These are phyloP conservation scores for Falco novaeseelandiae DNA, from an alignment of 2,797 vertebrate genomes.

Conservation along the genomic window DNA sequence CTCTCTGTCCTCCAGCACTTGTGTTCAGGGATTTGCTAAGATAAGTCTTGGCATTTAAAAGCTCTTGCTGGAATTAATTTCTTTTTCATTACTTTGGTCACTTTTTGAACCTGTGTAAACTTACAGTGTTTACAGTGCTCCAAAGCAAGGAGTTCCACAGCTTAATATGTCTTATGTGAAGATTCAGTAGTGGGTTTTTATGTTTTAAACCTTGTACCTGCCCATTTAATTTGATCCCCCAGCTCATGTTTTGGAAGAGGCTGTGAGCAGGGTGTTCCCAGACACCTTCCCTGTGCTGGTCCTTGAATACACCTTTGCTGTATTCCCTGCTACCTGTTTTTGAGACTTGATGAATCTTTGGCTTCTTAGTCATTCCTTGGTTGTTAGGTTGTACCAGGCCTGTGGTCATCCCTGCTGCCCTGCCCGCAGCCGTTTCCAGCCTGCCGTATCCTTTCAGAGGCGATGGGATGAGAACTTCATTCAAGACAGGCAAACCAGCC, in stretches of 20 bases:
- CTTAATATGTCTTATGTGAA: not conserved
- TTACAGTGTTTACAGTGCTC: not conserved
- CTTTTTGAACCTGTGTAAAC: not conserved
- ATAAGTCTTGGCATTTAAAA: not conserved
- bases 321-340: not conserved
- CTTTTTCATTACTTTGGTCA: not conserved
- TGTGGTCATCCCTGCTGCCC: not conserved
- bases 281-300: not conserved
- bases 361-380: not conserved
- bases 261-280: not conserved
- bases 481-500: not conserved
- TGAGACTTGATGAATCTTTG: not conserved
- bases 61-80: not conserved
- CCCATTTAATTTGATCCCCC: not conserved
- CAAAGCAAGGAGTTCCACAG: not conserved
- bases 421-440: not conserved
- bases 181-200: not conserved
- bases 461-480: not conserved
- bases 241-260: not conserved
- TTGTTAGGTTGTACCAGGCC: not conserved
- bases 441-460: not conserved
- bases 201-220: not conserved
- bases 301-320: not conserved
- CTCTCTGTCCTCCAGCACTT: not conserved
- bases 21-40: not conserved